Evolutionary conservation across 2,888 invertebrate genomes (phyloP).

Genomic region (Tetropium fuscum): DNA sequence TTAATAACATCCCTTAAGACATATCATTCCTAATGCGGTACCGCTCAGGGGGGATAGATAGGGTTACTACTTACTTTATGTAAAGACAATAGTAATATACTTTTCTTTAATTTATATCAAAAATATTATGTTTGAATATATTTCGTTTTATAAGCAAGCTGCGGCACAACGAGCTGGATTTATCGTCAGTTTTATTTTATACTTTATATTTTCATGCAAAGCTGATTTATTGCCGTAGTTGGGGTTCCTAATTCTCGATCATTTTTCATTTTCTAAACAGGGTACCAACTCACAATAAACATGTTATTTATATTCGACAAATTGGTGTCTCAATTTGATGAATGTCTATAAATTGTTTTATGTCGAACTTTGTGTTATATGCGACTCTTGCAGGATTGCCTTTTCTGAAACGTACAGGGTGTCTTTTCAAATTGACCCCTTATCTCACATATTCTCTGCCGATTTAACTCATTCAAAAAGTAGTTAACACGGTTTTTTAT

Average conservation of each 20-base stretch:
- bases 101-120: slow-evolving; percentile 58
- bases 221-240: slow-evolving; percentile 4
- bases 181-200: slow-evolving; percentile 24
- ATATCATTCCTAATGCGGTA: slow-evolving; percentile 32
- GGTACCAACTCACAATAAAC: too few species aligned
- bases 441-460: too few species aligned
- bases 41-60: slow-evolving; percentile 19
- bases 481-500: too few species aligned
- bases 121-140: slow-evolving; percentile 53
- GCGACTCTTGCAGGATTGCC: too few species aligned
- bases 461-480: too few species aligned
- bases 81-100: slow-evolving; percentile 55
- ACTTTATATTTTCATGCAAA: slow-evolving; percentile 7
- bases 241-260: background rate
- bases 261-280: background rate
- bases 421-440: too few species aligned
- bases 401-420: too few species aligned
- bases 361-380: too few species aligned
- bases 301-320: too few species aligned
- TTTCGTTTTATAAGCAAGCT: slow-evolving; percentile 17
- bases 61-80: slow-evolving; percentile 46
- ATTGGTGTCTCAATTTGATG: too few species aligned
- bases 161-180: slow-evolving; percentile 18
- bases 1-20: slow-evolving; percentile 41
- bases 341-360: too few species aligned